phyloP scores from a whole-genome alignment of 23 tunicate genomes.

The Diplosoma virens region DNA sequence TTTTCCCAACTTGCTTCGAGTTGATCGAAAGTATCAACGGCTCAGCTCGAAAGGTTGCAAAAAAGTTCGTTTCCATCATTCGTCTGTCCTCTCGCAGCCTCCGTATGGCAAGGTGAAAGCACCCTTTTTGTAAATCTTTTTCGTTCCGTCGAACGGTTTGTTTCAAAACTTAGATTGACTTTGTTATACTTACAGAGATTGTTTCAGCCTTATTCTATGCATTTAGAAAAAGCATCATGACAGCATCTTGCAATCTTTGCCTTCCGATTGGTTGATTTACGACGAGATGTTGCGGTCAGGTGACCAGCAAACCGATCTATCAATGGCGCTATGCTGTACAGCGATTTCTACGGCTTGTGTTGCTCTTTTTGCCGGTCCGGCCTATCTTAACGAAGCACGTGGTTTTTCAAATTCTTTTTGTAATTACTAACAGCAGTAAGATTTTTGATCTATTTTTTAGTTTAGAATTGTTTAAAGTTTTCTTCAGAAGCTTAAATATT shows the following conservation, averaged over 20 bases:
- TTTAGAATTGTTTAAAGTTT: no score
- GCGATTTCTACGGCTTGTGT: slow-evolving; percentile 69
- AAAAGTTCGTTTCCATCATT: slow-evolving; percentile 69
- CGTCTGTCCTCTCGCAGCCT: slow-evolving; percentile 63
- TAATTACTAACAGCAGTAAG: no score
- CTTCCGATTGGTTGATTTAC: slow-evolving; percentile 81
- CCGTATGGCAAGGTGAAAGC: slow-evolving; percentile 27
- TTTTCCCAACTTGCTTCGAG: slow-evolving; percentile 59
- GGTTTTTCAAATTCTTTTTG: no score
- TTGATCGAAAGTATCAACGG: slow-evolving; percentile 44
- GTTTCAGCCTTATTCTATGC: no score
- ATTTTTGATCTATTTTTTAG: no score
- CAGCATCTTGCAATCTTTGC: slow-evolving; percentile 41
- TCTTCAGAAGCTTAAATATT: no score
- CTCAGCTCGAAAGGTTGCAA: slow-evolving; percentile 36
- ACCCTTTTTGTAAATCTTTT: no score
- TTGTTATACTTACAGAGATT: no score
- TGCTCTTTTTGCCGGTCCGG: slow-evolving; percentile 74
- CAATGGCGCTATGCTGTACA: slow-evolving; percentile 74
- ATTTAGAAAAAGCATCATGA: slow-evolving; percentile 27
- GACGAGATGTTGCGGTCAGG: slow-evolving; percentile 62
- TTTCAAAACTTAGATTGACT: no score
- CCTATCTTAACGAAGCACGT: slow-evolving; percentile 60
- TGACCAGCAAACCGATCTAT: slow-evolving; percentile 21
- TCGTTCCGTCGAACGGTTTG: no score